These are phyloP conservation scores for Aplysina aerophoba DNA, from an alignment of 37 sponge, comb jelly and placozoan species.

Conservation along the genomic window DNA sequence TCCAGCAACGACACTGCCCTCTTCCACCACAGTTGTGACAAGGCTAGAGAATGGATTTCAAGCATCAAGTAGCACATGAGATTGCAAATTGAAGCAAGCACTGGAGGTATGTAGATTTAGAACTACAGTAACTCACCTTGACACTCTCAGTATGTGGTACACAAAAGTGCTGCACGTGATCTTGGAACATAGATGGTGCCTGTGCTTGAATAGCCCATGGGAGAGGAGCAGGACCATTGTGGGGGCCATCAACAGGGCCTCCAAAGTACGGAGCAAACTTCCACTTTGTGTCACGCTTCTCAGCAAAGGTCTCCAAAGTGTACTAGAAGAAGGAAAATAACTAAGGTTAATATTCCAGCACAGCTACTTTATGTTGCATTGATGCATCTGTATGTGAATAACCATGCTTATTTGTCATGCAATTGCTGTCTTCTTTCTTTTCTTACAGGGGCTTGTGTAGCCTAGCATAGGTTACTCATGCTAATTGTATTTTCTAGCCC, in stretches of 20 bases:
- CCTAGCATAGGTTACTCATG: no score
- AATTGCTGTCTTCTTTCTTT: no score
- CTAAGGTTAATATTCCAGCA: no score
- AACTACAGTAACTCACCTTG: constrained; percentile 38
- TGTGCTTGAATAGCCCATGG: constrained; percentile 70
- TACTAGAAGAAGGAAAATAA: constrained; percentile 46
- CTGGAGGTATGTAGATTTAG: no score
- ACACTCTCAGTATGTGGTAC: constrained; percentile 83
- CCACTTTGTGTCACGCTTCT: constrained; percentile 68
- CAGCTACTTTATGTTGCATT: no score
- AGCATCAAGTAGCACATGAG: not conserved
- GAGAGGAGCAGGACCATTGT: constrained; percentile 73
- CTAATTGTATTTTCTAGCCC: no score
- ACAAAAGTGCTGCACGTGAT: constrained; percentile 41
- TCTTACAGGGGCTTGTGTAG: no score
- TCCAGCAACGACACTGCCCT: constrained; percentile 53
- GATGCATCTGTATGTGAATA: no score
- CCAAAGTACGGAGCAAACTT: constrained; percentile 62
- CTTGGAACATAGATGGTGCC: constrained; percentile 43
- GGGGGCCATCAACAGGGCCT: constrained; percentile 68
- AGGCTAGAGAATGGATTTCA: not conserved
- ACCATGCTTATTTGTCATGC: no score
- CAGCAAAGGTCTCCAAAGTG: constrained; percentile 80
- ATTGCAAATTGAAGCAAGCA: no score
- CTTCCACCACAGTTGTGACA: constrained; percentile 71